Percentiles rank a stretch among this genome's conserved stretches.
Conservation (phyloP, 2,113 vertebrate genomes). For the Fukomys damarensis region DNA sequence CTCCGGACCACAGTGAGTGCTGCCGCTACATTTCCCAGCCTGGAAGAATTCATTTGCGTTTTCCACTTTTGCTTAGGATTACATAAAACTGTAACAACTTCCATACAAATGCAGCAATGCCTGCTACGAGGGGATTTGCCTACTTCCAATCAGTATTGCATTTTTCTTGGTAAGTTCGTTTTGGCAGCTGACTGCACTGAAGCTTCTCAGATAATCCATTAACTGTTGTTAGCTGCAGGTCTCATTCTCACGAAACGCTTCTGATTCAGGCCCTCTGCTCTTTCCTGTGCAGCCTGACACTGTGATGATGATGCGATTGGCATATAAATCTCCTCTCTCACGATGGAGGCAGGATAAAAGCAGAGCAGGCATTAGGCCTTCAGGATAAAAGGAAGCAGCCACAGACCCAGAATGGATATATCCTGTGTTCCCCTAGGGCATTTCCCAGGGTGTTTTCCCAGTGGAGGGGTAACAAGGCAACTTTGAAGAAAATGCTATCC, state of each 20-base stretch:
- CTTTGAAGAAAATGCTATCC: not conserved
- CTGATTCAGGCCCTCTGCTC: slow-evolving; percentile 57
- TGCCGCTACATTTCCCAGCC: slow-evolving; percentile 75
- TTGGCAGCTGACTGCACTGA: slow-evolving; percentile 55
- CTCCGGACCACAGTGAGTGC: not conserved
- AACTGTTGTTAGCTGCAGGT: slow-evolving; percentile 46
- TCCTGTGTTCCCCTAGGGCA: not conserved
- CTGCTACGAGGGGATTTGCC: not conserved
- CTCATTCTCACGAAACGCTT: slow-evolving; percentile 33
- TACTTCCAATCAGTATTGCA: slow-evolving; percentile 39
- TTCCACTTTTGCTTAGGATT: slow-evolving; percentile 44
- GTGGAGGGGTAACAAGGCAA: not conserved
- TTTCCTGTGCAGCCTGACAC: slow-evolving; percentile 23
- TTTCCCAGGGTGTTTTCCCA: slow-evolving; percentile 57
- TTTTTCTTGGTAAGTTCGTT: slow-evolving; percentile 58
- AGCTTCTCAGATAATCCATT: slow-evolving; percentile 55
- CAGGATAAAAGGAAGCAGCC: slow-evolving; percentile 57
- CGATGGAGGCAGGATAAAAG: not conserved
- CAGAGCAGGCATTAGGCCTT: not conserved
- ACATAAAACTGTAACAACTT: slow-evolving; percentile 25
- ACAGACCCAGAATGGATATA: slow-evolving; percentile 22
- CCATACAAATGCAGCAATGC: not conserved
- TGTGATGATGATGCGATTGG: slow-evolving; percentile 28
- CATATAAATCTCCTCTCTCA: slow-evolving; percentile 64
- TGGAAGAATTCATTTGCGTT: slow-evolving; percentile 68